phyloP scores from a whole-genome alignment of 2,888 invertebrate species.

The Camponotus fellah region DNA sequence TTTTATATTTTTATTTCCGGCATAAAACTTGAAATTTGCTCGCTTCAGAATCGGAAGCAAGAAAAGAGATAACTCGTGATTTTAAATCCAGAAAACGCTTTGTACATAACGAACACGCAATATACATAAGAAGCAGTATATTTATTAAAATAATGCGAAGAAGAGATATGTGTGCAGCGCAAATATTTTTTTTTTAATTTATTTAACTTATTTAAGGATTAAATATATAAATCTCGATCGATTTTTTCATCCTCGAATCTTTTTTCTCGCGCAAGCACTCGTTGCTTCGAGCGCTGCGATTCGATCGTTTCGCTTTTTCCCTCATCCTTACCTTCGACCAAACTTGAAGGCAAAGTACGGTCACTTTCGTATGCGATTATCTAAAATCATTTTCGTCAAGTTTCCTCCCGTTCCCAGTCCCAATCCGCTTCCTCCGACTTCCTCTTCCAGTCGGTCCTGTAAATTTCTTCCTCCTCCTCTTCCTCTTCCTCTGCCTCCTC shows the following conservation, averaged over 20 bases:
- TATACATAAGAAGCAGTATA: background rate
- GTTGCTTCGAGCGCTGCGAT: constrained; percentile 13
- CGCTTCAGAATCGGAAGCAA: background rate
- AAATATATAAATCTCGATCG: constrained; percentile 55
- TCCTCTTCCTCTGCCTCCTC: constrained; percentile 78
- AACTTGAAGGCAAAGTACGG: constrained; percentile 35
- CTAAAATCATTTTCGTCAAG: constrained; percentile 69
- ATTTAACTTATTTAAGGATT: constrained; percentile 56
- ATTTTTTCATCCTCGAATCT: background rate
- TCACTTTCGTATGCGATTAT: constrained; percentile 53
- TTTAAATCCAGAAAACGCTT: constrained; percentile 1
- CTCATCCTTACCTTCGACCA: constrained; percentile 41
- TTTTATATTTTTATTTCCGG: background rate
- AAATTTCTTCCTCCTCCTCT: constrained; percentile 70
- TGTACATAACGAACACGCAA: background rate
- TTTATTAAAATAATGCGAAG: background rate
- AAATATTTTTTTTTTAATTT: constrained; percentile 53
- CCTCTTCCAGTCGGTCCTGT: constrained; percentile 64
- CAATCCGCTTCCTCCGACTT: constrained; percentile 77
- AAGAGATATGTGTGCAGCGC: constrained; percentile 5
- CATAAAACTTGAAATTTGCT: background rate
- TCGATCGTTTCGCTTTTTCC: background rate
- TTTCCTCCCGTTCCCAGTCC: constrained; percentile 79
- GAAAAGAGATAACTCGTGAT: background rate
- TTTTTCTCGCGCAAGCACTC: constrained; percentile 3